Conservation (phyloP, 2,888 invertebrate species). For the Diaprepes abbreviatus region DNA sequence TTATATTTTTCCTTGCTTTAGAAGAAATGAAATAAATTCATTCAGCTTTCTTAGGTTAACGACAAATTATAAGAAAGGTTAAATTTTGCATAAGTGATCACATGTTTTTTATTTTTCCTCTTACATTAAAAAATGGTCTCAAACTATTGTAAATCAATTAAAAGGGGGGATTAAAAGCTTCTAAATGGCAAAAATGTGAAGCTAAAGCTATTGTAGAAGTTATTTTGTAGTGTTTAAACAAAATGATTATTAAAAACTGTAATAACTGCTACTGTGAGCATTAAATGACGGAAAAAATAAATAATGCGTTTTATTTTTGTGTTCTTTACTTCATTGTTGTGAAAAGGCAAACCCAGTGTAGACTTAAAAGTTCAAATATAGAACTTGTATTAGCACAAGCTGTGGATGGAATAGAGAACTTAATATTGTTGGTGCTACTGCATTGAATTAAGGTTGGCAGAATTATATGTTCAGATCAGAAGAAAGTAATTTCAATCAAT, state of each 20-base stretch:
- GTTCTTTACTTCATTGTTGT: background rate
- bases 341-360: no score
- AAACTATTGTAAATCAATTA: conserved; percentile 19
- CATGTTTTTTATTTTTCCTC: conserved; percentile 8
- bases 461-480: no score
- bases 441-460: no score
- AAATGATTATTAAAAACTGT: conserved; percentile 58
- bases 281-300: conserved; percentile 60
- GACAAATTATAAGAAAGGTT: no score
- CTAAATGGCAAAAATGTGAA: conserved; percentile 24
- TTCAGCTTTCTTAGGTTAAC: no score
- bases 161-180: conserved; percentile 29
- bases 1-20: no score
- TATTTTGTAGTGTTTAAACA: conserved; percentile 46
- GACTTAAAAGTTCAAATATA: no score
- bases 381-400: no score
- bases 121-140: conserved; percentile 22
- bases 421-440: no score
- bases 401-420: no score
- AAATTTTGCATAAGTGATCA: background rate
- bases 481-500: no score
- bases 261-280: conserved; percentile 67
- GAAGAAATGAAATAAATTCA: no score
- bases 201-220: conserved; percentile 41
- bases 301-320: conserved; percentile 19